These are phyloP conservation scores for Leucosticte australis DNA, from an alignment of 2,113 vertebrate genomes.

Conservation along the genomic window DNA sequence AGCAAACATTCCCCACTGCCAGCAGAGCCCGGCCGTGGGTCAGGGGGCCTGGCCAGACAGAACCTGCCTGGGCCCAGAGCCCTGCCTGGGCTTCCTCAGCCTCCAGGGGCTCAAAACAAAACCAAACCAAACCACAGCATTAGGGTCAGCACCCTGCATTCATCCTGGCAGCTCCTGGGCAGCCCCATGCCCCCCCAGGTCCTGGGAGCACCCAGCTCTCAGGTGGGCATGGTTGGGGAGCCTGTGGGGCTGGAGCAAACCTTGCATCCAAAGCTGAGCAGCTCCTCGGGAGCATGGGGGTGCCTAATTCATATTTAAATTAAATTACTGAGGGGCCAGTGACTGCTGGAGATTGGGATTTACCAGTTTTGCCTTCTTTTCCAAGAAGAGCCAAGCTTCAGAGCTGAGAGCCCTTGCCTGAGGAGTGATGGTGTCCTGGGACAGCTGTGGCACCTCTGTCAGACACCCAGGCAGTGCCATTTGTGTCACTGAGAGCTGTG, in stretches of 20 bases:
- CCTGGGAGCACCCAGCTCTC: neutral
- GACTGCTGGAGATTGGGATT: neutral
- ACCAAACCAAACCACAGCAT: fast-evolving
- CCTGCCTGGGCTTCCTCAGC: neutral
- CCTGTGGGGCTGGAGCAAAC: neutral
- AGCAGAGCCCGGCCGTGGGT: neutral
- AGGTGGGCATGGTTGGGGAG: fast-evolving
- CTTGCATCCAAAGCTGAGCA: fast-evolving
- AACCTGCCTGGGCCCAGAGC: neutral
- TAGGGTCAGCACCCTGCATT: fast-evolving
- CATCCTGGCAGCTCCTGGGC: neutral
- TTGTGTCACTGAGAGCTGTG: fast-evolving
- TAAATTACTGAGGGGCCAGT: neutral
- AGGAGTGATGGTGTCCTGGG: neutral
- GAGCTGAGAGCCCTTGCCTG: neutral
- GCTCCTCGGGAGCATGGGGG: neutral
- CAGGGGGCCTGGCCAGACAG: no score
- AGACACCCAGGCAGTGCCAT: fast-evolving
- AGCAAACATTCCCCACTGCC: neutral
- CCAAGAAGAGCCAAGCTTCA: neutral
- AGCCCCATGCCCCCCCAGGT: no score
- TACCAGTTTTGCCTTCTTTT: neutral
- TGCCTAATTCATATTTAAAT: neutral
- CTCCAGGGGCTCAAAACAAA: neutral
- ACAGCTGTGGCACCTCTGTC: fast-evolving